Evolutionary conservation across 2,888 invertebrate species (phyloP), one percentile per base, ranked within the genome.

Genomic region (Pherbina coryleti): DNA sequence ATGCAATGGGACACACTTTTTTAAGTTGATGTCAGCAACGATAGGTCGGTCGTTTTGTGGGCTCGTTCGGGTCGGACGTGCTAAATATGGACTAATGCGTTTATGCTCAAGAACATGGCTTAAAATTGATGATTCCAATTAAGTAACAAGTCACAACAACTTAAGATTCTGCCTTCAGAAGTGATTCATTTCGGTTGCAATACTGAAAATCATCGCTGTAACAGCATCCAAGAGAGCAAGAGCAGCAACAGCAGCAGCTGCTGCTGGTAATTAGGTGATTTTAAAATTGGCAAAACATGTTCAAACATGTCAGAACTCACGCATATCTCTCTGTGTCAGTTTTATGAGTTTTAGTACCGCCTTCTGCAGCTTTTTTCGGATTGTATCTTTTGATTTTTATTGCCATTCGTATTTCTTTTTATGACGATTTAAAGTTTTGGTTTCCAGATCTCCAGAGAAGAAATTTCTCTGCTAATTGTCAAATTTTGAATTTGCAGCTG

Each of bases 121-220:
- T 72, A 85, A 87, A 87, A 88, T 88, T 88, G 87, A 88, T 88
- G 88, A 85, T 84, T 88, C 87, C 88, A 88, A 88, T 88, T 88
- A 88, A 87, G 84, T 84, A 85, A 84, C 84, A 84, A 82, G 84
- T 85, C 83, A 81, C 81, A 82, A 82, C 81, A 77, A 81, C 69
- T 69, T 72, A 75, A 66, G 25, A 22, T 34, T n/a, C 31, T 8
- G 28, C 31, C 53, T 3, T 51, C 51, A 62, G 51, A 31, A 49
- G 53, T n/a, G 44, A 44, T 44, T 44, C 44, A 44, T 44, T 44
- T 11, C 14, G 44, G 3, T 11, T 22, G 34, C 22, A n/a, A n/a
- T 34, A n/a, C 14, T 5, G 28, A 64, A 17, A 25, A 64, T 44
- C 44, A 69, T 17, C 14, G 64, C 14, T 31, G n/a, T 44, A 31